A percentile compares a stretch with the other conserved stretches of the same genome.
Evolutionary conservation across 2,888 invertebrate species (phyloP).

Genomic region (Gymnocheta viridis): DNA sequence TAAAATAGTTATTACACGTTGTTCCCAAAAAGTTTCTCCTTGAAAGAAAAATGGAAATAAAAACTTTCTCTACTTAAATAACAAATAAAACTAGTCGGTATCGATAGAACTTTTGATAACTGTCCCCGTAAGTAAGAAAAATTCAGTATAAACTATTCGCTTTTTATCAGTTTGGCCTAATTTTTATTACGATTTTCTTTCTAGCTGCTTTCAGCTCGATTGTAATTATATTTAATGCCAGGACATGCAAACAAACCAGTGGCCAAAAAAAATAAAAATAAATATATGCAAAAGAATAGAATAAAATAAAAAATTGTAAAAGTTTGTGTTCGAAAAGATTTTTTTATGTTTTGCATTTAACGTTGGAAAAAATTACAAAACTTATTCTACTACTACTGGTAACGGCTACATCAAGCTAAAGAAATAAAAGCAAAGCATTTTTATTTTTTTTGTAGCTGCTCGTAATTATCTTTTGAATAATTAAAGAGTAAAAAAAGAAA

Average conservation of each 20-base stretch:
- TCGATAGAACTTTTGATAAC: constrained; percentile 54
- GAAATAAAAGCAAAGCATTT: constrained; percentile 67
- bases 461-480: constrained; percentile 80
- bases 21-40: background rate
- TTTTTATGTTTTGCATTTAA: constrained; percentile 15
- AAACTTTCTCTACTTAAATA: constrained; percentile 8
- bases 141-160: constrained; percentile 55
- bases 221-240: constrained; percentile 58
- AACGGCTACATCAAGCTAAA: background rate
- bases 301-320: too few species aligned
- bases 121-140: constrained; percentile 60
- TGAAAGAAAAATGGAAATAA: background rate
- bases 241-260: constrained; percentile 49
- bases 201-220: constrained; percentile 15
- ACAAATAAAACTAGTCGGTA: constrained; percentile 27
- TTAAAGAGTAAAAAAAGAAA: constrained; percentile 74
- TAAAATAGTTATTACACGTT: background rate
- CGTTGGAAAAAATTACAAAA: constrained; percentile 38
- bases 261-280: constrained; percentile 1
- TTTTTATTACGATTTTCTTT: constrained; percentile 26
- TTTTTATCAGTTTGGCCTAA: constrained; percentile 70
- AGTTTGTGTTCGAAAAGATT: constrained; percentile 55
- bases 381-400: constrained; percentile 31
- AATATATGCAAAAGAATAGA: background rate
- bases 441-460: constrained; percentile 72